A percentile compares a stretch with the other conserved stretches of the same genome.
Evolutionary conservation across 2,888 invertebrate species (phyloP).

Genomic region (Yponomeuta sedellus): DNA sequence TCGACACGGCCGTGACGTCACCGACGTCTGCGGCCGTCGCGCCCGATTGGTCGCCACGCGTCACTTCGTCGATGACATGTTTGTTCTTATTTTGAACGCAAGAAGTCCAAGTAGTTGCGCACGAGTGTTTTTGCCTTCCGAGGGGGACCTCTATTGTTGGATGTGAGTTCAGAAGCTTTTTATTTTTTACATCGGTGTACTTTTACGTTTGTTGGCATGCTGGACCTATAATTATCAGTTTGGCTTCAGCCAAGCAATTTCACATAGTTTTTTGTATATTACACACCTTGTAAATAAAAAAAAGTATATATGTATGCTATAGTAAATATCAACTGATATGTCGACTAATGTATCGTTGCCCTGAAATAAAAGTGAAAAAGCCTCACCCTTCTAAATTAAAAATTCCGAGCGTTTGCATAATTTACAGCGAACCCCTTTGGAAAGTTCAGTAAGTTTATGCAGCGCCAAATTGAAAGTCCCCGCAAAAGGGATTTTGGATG

Average conservation of each 20-base stretch:
- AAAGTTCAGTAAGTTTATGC: not conserved
- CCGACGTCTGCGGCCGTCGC: conserved; percentile 70
- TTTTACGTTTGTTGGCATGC: not conserved
- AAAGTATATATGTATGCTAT: no score
- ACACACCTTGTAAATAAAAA: not conserved
- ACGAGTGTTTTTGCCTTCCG: conserved; percentile 52
- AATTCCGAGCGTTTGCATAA: not conserved
- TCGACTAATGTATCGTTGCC: not conserved
- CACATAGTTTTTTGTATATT: not conserved
- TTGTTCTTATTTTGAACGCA: conserved; percentile 73
- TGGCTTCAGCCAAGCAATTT: not conserved
- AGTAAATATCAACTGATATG: not conserved
- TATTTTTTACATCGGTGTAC: conserved; percentile 23
- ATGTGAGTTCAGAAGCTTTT: conserved; percentile 38
- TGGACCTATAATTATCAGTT: not conserved
- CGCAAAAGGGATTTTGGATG: not conserved
- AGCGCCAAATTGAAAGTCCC: not conserved
- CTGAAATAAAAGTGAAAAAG: not conserved
- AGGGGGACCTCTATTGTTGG: conserved; percentile 47
- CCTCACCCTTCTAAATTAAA: not conserved
- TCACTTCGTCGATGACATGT: conserved; percentile 75
- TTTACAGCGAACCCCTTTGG: not conserved
- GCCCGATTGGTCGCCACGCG: conserved; percentile 75
- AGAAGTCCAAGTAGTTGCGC: conserved; percentile 58
- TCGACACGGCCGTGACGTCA: conserved; percentile 65